A percentile compares a stretch with the other conserved stretches of the same genome.
Evolutionary conservation across 2,888 invertebrate genomes (phyloP).

Genomic region (Tetranychus truncatus): DNA sequence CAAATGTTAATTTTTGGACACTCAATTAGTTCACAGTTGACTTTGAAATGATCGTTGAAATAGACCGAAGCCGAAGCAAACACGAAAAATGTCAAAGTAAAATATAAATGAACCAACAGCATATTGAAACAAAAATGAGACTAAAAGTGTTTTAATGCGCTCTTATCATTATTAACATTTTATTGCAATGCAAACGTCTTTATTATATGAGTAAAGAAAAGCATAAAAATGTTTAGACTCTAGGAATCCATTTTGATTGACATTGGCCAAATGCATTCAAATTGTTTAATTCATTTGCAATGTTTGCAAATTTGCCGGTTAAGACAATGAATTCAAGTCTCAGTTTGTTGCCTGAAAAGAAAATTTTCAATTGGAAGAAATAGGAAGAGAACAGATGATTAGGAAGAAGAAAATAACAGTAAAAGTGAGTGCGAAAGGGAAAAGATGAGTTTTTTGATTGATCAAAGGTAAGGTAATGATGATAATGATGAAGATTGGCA

Average conservation of each 20-base stretch:
- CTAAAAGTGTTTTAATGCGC: no score
- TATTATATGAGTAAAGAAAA: no score
- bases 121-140: no score
- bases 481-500: not conserved
- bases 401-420: not conserved
- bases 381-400: not conserved
- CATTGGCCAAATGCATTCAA: no score
- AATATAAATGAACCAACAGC: no score
- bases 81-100: no score
- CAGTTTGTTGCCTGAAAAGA: not conserved
- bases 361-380: no score
- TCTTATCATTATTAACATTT: no score
- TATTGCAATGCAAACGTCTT: no score
- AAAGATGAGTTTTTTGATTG: not conserved
- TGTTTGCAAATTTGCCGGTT: not conserved
- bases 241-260: no score
- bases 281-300: not conserved
- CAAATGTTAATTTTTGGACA: not conserved
- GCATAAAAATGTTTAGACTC: no score
- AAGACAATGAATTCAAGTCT: not conserved
- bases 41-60: not conserved
- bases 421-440: not conserved
- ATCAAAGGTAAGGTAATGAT: not conserved
- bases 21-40: not conserved
- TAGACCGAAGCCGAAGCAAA: not conserved